A percentile compares a stretch with the other conserved stretches of the same genome.
These are phyloP conservation scores for Drosophila testacea DNA, from an alignment of 2,888 invertebrate species.

Conservation along the genomic window DNA sequence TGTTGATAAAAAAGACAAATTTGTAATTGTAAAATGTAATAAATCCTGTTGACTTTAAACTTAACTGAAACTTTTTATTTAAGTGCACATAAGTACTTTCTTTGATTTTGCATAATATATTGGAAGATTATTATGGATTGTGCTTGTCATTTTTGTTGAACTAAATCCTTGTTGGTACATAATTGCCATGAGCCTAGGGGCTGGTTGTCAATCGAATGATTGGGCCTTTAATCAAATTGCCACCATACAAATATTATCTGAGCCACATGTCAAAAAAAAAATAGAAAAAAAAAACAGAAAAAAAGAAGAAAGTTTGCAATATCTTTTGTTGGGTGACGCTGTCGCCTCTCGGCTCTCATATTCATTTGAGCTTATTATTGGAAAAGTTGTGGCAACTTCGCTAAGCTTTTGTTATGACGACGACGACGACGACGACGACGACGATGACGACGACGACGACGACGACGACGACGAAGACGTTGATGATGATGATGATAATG, in stretches of 20 bases:
- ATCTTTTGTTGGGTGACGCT: conserved; percentile 44
- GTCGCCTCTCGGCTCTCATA: conserved; percentile 49
- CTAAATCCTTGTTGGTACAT: conserved; percentile 41
- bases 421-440: conserved; percentile 49
- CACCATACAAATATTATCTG: conserved; percentile 54
- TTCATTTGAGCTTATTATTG: conserved; percentile 79
- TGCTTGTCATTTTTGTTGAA: conserved; percentile 42
- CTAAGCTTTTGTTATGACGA: conserved; percentile 79
- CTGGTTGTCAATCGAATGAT: conserved; percentile 41
- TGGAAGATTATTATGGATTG: conserved; percentile 17
- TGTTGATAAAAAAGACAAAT: background rate
- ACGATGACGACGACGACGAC: conserved; percentile 55
- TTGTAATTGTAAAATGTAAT: conserved; percentile 11
- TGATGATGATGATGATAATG: conserved; percentile 15
- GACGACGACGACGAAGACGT: conserved; percentile 42
- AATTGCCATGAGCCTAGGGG: conserved; percentile 46
- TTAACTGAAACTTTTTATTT: conserved; percentile 8
- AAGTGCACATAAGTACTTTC: conserved; percentile 15
- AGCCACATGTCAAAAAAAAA: conserved; percentile 58
- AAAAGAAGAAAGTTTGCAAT: conserved; percentile 39
- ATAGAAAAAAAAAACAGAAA: no score
- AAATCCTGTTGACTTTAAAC: conserved; percentile 4
- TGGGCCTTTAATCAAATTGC: conserved; percentile 64
- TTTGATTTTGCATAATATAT: conserved; percentile 21
- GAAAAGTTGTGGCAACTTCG: conserved; percentile 73